Evolutionary conservation across 37 sponge, comb jelly and placozoan genomes (phyloP).

Genomic region (Tethya wilhelma): DNA sequence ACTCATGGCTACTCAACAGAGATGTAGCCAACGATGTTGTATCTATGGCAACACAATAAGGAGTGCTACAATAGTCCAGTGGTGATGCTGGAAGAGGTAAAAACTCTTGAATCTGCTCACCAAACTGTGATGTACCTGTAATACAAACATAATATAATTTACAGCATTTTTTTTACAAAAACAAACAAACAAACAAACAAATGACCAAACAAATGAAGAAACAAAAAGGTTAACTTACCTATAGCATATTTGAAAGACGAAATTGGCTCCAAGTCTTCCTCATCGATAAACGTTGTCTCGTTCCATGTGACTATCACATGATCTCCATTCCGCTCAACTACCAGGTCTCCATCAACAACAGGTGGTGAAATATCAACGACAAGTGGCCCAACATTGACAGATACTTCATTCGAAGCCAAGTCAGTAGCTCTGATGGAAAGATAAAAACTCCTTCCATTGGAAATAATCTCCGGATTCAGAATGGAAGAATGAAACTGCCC

Average conservation of each 20-base stretch:
- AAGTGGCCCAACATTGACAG: constrained; percentile 65
- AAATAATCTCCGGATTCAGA: neutral
- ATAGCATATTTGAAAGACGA: constrained; percentile 43
- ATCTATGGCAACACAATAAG: constrained; percentile 53
- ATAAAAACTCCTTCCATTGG: constrained; percentile 33
- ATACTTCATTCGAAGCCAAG: constrained; percentile 18
- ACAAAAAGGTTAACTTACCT: constrained; percentile 39
- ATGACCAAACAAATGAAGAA: neutral
- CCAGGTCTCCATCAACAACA: constrained; percentile 43
- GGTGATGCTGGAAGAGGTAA: constrained; percentile 15
- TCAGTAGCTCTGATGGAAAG: constrained; percentile 51
- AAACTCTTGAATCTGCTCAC: constrained; percentile 23
- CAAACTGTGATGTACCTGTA: constrained; percentile 40
- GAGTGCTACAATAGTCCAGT: constrained; percentile 11
- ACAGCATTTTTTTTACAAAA: neutral
- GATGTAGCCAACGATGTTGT: neutral
- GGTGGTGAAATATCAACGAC: constrained; percentile 77
- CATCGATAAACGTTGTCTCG: constrained; percentile 30
- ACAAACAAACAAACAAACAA: neutral
- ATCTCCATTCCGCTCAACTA: neutral
- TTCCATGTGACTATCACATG: constrained; percentile 59
- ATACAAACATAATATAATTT: neutral
- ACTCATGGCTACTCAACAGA: constrained; percentile 32
- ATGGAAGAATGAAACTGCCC: constrained; percentile 43
- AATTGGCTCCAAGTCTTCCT: constrained; percentile 17